Percentiles rank a stretch among this genome's conserved stretches.
These are phyloP conservation scores for Columba guinea DNA, from an alignment of 2,797 vertebrate genomes.

Conservation along the genomic window DNA sequence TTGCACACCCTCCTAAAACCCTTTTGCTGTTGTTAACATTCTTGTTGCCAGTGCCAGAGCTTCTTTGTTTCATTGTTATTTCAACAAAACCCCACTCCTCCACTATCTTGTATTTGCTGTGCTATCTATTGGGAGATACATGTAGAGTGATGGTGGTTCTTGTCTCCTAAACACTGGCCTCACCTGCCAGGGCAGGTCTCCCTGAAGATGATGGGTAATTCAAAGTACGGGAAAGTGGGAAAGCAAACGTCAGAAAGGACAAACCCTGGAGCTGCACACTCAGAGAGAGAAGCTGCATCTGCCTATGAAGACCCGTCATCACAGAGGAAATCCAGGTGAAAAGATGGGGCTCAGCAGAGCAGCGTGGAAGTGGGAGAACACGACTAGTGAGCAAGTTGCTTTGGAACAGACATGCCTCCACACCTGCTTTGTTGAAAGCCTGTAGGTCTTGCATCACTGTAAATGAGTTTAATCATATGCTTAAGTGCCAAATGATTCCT, in stretches of 20 bases:
- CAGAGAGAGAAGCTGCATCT: background rate
- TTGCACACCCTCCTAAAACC: background rate
- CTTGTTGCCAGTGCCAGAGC: background rate
- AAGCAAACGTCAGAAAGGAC: background rate
- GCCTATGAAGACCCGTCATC: background rate
- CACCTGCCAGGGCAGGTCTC: background rate
- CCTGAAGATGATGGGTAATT: background rate
- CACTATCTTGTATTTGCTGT: background rate
- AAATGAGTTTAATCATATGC: background rate
- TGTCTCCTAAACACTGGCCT: background rate
- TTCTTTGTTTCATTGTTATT: background rate
- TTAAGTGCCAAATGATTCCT: background rate
- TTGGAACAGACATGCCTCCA: background rate
- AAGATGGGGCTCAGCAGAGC: background rate
- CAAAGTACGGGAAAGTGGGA: background rate
- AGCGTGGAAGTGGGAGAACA: background rate
- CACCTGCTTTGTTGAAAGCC: background rate
- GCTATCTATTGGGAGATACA: background rate
- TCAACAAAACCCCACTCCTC: background rate
- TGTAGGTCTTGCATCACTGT: background rate
- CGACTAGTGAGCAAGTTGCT: background rate
- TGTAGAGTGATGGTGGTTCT: accelerated
- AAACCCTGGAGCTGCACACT: accelerated
- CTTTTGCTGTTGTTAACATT: background rate
- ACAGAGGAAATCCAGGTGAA: background rate